Evolutionary conservation across 2,888 invertebrate genomes (phyloP).

Genomic region (Tipula unca): DNA sequence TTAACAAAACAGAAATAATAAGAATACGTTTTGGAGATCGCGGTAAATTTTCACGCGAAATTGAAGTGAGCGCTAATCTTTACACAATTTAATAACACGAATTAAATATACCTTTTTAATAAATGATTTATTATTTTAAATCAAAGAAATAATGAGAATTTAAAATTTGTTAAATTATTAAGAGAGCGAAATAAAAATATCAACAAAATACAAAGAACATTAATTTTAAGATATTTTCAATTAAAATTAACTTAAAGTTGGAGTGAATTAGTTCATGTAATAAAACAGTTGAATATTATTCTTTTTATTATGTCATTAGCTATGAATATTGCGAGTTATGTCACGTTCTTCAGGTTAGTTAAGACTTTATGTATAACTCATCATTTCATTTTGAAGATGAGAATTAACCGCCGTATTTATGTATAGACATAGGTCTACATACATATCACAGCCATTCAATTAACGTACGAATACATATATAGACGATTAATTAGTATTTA

Average conservation of each 20-base stretch:
- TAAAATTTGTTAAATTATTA: neutral
- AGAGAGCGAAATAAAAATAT: neutral
- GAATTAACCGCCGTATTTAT: neutral
- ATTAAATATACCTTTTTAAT: neutral
- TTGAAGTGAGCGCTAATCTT: no score
- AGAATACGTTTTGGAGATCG: no score
- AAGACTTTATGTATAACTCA: neutral
- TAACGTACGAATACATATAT: neutral
- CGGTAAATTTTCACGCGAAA: no score
- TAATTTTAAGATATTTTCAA: neutral
- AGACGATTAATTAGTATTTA: neutral
- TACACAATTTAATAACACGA: neutral
- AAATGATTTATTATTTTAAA: neutral
- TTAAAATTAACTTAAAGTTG: neutral
- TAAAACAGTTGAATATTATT: neutral
- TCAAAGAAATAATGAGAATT: neutral
- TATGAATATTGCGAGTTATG: neutral
- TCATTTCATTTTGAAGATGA: neutral
- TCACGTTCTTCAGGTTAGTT: neutral
- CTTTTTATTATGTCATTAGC: neutral
- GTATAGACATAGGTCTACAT: neutral
- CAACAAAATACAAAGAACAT: neutral
- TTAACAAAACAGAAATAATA: no score
- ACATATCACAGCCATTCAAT: neutral
- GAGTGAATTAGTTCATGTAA: neutral